A percentile compares a stretch with the other conserved stretches of the same genome.
Conservation (phyloP, 2,113 vertebrate genomes). For the Porphyrio hochstetteri region DNA sequence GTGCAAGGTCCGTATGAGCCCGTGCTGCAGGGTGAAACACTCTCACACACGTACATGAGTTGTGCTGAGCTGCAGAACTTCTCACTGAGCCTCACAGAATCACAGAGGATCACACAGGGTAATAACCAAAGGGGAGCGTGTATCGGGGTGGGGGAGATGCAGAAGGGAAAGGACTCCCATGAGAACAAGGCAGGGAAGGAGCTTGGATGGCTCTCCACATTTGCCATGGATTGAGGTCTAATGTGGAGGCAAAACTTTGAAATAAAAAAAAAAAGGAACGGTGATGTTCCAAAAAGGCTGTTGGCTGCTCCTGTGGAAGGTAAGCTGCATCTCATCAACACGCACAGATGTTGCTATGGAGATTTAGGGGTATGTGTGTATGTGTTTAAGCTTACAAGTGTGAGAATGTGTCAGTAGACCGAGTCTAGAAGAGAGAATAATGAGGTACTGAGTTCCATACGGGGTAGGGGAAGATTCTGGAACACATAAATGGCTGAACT, state of each 20-base stretch:
- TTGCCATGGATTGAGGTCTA: background rate
- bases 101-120: background rate
- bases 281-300: background rate
- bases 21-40: background rate
- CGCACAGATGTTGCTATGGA: constrained; percentile 71
- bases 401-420: constrained; percentile 52
- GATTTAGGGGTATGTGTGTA: constrained; percentile 33
- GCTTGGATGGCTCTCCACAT: background rate
- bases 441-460: background rate
- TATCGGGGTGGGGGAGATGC: background rate
- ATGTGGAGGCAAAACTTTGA: background rate
- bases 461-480: background rate
- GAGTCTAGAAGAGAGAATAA: constrained; percentile 23
- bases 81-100: background rate
- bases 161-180: background rate
- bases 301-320: constrained; percentile 5
- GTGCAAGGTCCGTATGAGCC: background rate
- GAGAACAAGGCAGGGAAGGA: background rate
- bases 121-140: background rate
- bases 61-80: background rate
- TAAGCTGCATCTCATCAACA: constrained; percentile 31
- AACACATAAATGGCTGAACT: background rate
- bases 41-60: background rate
- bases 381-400: constrained; percentile 57
- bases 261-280: background rate